Conservation (phyloP, 2,113 vertebrate genomes). For the Mandrillus leucophaeus region DNA sequence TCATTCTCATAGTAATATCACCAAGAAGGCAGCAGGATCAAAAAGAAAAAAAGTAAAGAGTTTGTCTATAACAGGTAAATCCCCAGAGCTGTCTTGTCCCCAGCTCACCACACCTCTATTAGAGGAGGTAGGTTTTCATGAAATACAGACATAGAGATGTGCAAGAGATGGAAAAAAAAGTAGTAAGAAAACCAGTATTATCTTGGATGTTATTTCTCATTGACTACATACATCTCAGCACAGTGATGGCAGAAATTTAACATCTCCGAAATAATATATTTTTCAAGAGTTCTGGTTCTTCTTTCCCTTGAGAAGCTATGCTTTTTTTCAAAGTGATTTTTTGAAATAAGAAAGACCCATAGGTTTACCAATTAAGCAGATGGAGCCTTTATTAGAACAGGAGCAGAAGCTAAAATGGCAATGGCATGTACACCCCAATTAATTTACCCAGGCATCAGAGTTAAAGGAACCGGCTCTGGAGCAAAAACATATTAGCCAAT, state of each 20-base stretch:
- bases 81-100: neutral
- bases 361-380: constrained; percentile 46
- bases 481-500: constrained; percentile 57
- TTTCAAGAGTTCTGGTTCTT: neutral
- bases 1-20: neutral
- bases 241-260: neutral
- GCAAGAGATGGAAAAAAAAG: neutral
- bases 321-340: neutral
- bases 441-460: neutral
- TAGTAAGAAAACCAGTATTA: neutral
- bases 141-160: neutral
- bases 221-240: neutral
- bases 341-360: neutral
- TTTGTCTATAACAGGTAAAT: neutral
- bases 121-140: neutral
- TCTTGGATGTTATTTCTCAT: neutral
- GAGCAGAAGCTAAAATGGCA: constrained; percentile 42
- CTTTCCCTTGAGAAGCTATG: neutral
- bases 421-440: neutral
- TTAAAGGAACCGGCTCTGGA: neutral
- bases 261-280: neutral
- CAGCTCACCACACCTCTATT: neutral
- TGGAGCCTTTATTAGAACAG: constrained; percentile 45
- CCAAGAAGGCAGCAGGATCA: neutral
- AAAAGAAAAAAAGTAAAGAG: neutral